Percentiles rank a stretch among this genome's conserved stretches.
Evolutionary conservation across 2,888 invertebrate species (phyloP).

Genomic region (Lasioglossum leucozonium): DNA sequence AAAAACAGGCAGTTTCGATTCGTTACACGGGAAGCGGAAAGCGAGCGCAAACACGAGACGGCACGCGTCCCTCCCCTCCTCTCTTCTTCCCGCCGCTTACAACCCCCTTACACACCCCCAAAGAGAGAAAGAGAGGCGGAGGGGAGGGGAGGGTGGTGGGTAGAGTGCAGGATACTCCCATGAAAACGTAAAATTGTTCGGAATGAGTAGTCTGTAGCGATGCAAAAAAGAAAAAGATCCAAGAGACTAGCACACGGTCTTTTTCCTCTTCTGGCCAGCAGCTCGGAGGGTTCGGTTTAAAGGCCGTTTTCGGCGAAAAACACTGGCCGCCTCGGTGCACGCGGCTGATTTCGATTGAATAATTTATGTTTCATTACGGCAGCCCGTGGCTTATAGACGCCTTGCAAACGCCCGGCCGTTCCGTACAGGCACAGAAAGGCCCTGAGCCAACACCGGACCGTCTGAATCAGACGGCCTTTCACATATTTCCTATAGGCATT

Average conservation of each 20-base stretch:
- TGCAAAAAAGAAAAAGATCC: constrained; percentile 64
- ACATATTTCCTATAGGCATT: constrained; percentile 84
- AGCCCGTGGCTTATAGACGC: constrained; percentile 83
- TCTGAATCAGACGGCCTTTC: constrained; percentile 80
- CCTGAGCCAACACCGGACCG: constrained; percentile 78
- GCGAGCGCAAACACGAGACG: constrained; percentile 60
- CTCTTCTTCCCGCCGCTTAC: not conserved
- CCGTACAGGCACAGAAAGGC: constrained; percentile 82
- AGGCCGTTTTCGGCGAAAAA: constrained; percentile 77
- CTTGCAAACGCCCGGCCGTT: constrained; percentile 81
- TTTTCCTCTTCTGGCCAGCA: constrained; percentile 63
- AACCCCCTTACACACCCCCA: not conserved
- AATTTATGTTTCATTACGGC: constrained; percentile 85
- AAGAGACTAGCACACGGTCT: constrained; percentile 64
- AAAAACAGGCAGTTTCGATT: constrained; percentile 57
- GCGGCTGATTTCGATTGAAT: constrained; percentile 84
- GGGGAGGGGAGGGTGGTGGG: not conserved
- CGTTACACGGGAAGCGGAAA: constrained; percentile 44
- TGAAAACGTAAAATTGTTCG: constrained; percentile 65
- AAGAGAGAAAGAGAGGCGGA: not conserved
- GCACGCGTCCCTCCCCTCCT: constrained; percentile 37
- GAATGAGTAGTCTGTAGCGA: constrained; percentile 64
- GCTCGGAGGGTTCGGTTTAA: constrained; percentile 75
- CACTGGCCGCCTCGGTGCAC: constrained; percentile 62
- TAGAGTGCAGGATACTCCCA: constrained; percentile 1